Conservation (phyloP, 2,113 vertebrate species). For the Ellobius talpinus region DNA sequence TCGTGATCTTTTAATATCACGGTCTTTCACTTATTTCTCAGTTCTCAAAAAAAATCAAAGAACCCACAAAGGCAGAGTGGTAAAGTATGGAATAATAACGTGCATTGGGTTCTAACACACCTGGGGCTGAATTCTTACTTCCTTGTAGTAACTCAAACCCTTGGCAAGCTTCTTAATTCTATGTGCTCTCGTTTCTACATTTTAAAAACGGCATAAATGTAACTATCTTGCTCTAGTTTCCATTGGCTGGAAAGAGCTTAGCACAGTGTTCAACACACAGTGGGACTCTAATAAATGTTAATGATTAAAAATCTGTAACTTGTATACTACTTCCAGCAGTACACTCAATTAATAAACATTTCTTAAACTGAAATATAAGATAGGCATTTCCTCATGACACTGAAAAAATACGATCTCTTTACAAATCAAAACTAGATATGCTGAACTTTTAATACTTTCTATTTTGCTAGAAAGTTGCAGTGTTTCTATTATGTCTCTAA, state of each 20-base stretch:
- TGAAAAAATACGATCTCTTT: conserved; percentile 6
- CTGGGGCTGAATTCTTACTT: conserved; percentile 21
- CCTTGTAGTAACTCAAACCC: not conserved
- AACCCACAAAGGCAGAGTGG: not conserved
- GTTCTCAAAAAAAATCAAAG: not conserved
- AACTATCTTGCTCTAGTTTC: not conserved
- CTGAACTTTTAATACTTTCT: not conserved
- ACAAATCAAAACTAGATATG: conserved; percentile 14
- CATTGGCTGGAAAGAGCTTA: not conserved
- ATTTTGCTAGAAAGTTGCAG: conserved; percentile 15
- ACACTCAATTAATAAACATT: not conserved
- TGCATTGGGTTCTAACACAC: not conserved
- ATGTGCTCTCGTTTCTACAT: not conserved
- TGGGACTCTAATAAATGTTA: not conserved
- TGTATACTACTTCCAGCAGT: not conserved
- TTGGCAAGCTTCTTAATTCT: conserved; percentile 5
- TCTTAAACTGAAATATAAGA: conserved; percentile 3
- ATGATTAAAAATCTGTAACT: conserved; percentile 42
- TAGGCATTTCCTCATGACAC: not conserved
- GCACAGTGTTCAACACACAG: not conserved
- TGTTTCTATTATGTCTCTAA: not conserved
- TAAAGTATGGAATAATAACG: not conserved
- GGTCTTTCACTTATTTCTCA: not conserved
- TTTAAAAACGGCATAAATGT: not conserved
- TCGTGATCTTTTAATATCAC: conserved; percentile 11